phyloP scores from a whole-genome alignment of 2,797 vertebrate species.

The Sebastes matsubarae region DNA sequence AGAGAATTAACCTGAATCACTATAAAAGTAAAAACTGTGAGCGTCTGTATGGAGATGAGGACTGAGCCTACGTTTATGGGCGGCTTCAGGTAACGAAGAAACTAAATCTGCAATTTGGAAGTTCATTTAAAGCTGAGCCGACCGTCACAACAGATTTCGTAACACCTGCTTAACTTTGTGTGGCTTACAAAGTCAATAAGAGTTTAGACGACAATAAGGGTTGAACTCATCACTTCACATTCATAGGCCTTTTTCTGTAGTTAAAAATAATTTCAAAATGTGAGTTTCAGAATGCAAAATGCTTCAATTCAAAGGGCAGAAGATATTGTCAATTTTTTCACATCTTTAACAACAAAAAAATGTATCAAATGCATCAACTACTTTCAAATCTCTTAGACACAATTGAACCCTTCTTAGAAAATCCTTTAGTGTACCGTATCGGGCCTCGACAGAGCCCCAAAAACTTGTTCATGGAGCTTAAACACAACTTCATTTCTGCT shows the following conservation, averaged over 20 bases:
- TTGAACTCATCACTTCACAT: background rate
- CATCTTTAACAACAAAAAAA: background rate
- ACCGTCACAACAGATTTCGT: background rate
- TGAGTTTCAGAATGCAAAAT: background rate
- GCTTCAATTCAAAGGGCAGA: background rate
- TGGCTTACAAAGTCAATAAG: background rate
- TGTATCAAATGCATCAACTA: background rate
- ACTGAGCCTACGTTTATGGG: background rate
- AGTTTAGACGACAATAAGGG: background rate
- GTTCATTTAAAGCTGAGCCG: background rate
- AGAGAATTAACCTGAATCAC: background rate
- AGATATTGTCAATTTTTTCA: background rate
- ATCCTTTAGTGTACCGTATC: rapidly evolving
- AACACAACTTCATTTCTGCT: no score
- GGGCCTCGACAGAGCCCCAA: no score
- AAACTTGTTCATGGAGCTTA: no score
- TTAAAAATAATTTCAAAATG: background rate
- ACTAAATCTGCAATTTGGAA: background rate
- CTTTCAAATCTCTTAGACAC: no score
- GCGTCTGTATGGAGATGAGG: background rate
- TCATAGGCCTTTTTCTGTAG: background rate
- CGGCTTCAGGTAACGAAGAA: background rate
- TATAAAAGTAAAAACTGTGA: background rate
- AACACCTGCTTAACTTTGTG: background rate
- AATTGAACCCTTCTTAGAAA: no score